Evolutionary conservation across 1,140 invertebrate species (phyloP), one percentile per base, ranked within the genome.

Genomic region (Medauroidea extradentata): DNA sequence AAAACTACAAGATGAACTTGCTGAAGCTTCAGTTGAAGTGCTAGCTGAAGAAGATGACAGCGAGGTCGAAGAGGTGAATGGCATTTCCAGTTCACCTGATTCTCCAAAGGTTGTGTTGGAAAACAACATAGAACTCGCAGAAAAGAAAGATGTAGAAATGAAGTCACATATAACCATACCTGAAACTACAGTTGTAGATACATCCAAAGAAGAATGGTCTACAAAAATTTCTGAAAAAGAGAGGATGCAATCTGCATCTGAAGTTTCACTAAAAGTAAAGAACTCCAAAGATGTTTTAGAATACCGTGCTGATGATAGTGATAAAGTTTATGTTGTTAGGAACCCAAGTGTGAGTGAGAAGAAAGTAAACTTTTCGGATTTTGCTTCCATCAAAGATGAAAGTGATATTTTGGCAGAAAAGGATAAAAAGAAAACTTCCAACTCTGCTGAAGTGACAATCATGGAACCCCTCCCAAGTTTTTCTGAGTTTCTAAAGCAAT

Each of bases 331-430:
- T 46, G 19, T 43, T 23, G 53, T 55, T 21, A 55, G 29, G 16
- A 27, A 55, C 23, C 24, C 44, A 7, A 46, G 44, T 25, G 18
- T 21, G 44, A 46, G 4, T 46, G 44, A 19, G 44, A 46, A 4
- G 4, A 25, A 46, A 46, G 44, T 21, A n/a, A 19, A 46, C 44
- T 46, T 46, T 46, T 46, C 44, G 5, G 44, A 52, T 16, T 25
- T 23, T 23, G 24, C 25, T 29, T 43, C n/a, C 50, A 29, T 23
- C 8, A 11, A 29, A 16, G 24, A 29, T 23, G 24, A 46, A 67
- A 41, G 53, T 27, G 9, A 61, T 39, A 69, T 75, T 56, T 67
- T 65, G 61, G 43, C 64, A 38, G 68, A 69, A 41, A 61, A 57
- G 48, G 70, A 72, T 55, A 69, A 71, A 14, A 50, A 56, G 18